Evolutionary conservation across 2,888 invertebrate species (phyloP).

Genomic region (Pristionchus japonicus): DNA sequence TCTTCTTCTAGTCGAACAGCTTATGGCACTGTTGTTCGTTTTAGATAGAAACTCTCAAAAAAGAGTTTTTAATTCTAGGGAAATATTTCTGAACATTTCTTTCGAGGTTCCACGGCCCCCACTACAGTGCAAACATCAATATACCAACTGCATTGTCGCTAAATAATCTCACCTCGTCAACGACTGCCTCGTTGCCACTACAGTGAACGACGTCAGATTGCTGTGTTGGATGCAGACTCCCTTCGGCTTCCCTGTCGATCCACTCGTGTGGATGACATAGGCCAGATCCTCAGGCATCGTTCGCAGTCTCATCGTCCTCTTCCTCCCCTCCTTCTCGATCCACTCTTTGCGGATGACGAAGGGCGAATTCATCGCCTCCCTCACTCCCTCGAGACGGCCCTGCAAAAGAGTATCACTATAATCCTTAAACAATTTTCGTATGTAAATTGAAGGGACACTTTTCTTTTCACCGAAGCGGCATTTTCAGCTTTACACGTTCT

Average conservation of each 20-base stretch:
- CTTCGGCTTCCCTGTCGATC: constrained; percentile 71
- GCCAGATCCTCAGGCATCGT: constrained; percentile 48
- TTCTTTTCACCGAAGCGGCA: too few relatives aligned
- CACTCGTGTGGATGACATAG: constrained; percentile 71
- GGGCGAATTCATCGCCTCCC: constrained; percentile 40
- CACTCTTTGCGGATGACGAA: constrained; percentile 1
- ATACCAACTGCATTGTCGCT: too few relatives aligned
- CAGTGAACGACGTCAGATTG: constrained; percentile 61
- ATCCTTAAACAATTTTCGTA: too few relatives aligned
- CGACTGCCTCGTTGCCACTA: constrained; percentile 57
- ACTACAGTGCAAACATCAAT: too few relatives aligned
- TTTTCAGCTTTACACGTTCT: too few relatives aligned
- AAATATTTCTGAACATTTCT: too few relatives aligned
- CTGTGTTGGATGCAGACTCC: constrained; percentile 63
- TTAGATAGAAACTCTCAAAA: too few relatives aligned
- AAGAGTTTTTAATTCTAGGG: too few relatives aligned
- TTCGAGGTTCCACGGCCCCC: too few relatives aligned
- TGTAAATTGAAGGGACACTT: too few relatives aligned
- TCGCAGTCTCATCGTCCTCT: background rate
- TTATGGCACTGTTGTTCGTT: too few relatives aligned
- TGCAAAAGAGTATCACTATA: too few relatives aligned
- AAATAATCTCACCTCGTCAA: constrained; percentile 50
- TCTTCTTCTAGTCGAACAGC: background rate
- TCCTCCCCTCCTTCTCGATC: constrained; percentile 12
- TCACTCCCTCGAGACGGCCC: constrained; percentile 33